These are phyloP conservation scores for Tipula lateralis DNA, from an alignment of 2,888 invertebrate genomes.

Conservation along the genomic window DNA sequence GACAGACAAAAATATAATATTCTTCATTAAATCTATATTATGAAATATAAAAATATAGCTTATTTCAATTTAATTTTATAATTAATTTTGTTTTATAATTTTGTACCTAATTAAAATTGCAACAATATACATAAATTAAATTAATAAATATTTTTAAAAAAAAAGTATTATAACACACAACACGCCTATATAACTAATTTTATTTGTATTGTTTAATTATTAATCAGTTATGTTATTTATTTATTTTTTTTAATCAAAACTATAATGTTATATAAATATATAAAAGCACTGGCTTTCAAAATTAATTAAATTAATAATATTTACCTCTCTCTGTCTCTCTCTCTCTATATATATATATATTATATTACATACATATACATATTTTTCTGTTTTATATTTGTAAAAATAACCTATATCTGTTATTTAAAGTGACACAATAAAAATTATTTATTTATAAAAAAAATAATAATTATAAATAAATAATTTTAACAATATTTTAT, in stretches of 20 bases:
- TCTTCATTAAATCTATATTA: background rate
- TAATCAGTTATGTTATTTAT: background rate
- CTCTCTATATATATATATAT: background rate
- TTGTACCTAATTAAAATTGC: background rate
- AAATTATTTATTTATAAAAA: background rate
- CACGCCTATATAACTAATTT: background rate
- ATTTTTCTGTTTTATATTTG: background rate
- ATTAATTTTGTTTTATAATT: background rate
- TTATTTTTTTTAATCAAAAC: background rate
- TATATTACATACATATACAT: background rate
- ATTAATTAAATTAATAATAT: background rate
- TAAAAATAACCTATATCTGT: background rate
- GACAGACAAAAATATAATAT: slow-evolving; percentile 4
- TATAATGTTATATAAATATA: background rate
- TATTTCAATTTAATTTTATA: too few species aligned
- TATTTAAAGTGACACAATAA: too few species aligned
- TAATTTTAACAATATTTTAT: background rate
- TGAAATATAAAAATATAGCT: background rate
- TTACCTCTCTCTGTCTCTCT: background rate
- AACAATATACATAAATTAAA: background rate
- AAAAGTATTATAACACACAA: background rate
- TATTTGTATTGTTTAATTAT: background rate
- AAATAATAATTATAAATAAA: background rate
- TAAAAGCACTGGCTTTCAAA: slow-evolving; percentile 13
- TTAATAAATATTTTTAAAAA: background rate